Evolutionary conservation across 2,113 vertebrate species (phyloP), one percentile per base, ranked within the genome.

Genomic region (Candoia aspera): DNA sequence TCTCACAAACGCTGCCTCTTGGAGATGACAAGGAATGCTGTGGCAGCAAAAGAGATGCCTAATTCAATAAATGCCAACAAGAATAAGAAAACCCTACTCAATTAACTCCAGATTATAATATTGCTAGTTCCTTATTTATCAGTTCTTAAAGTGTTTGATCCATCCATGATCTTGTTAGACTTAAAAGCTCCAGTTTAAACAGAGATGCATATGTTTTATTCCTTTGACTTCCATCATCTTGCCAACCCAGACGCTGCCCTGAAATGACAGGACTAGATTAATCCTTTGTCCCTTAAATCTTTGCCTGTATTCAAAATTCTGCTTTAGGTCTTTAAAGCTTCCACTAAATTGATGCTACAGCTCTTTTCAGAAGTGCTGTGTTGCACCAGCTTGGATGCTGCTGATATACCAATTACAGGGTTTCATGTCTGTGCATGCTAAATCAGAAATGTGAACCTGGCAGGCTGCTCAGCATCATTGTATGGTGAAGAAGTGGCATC

Each of bases 261-360:
- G 90, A 58, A 95, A 26, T 64, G 59, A 9, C 26, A 58, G 91
- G 91, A 91, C 89, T 79, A 73, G 86, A 93, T 37, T 11, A 73
- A 13, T 64, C 79, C 17, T 6, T 53, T 87, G n/a, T n/a, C 2
- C 60, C 84, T 19, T 90, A 15, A 53, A 54, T 60, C 92, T 93
- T 37, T 57, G 83, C 26, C 57, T 73, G 0, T n/a, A 24, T 89
- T 29, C 86, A 92, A 1, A 8, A 55, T 58, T 29, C 49, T 83
- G 83, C 29, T 91, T 49, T 29, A 84, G n/a, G 42, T 42, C 37
- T 73, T 79, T 12, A 24, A 90, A 90, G 93, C 91, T 59, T 6
- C 90, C 79, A 0, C 59, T 64, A 54, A 89, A 92, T 79, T 64
- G 57, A 55, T 33, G 6, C 8, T 33, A 1, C 64, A 13, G 8